Base-by-base conservation (phyloP, 2,888 invertebrate species). In the Andrena fulva region DNA sequence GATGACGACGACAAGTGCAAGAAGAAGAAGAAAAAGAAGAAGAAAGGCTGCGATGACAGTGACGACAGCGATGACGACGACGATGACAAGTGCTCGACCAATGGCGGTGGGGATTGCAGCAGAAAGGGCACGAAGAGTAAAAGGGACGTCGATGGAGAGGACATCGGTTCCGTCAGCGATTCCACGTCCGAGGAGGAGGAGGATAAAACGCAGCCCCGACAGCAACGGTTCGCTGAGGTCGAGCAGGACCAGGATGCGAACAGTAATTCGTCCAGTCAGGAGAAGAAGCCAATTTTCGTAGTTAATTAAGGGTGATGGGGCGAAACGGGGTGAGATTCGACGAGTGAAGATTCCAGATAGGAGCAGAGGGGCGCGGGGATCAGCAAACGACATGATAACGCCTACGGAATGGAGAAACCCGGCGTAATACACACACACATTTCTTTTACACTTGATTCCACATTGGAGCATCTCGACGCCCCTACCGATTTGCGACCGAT, bases 171-270 rank as follows among this genome's bases (percentile, higher is more conserved):
- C 0, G 12, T 1, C 27, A 72, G 72, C 48, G 66, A 59, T 8
- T 79, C 82, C 12, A 69, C 76, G 8, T 80, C 76, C 12, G 63
- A 74, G 12, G 75, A 78, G 12, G 75, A 78, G 54, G 42, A 67
- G 31, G 24, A 29, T 0, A 12, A 7, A 20, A n/a, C 16, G n/a
- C 56, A 27, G 24, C 54, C 56, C 5, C 20, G 29, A 16, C 7
- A 12, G 5, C 29, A 4, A 5, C 42, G 48, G 8, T 20, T 24
- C 4, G 54, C 20, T 0, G 59, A 72, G 3, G 48, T 6, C 2
- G 24, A 54, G 16, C 24, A 20, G 50, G 20, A 29, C 10, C 2
- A 71, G 24, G 20, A 56, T 1, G 3, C 31, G n/a, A 27, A 1
- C 5, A 62, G 75, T n/a, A 31, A 29, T 24, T 66, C 64, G 42